Percentiles rank a stretch among this genome's conserved stretches.
These are phyloP conservation scores for Hydrozoanthus gracilis DNA, from an alignment of 92 coral and sea anemone genomes.

Conservation along the genomic window DNA sequence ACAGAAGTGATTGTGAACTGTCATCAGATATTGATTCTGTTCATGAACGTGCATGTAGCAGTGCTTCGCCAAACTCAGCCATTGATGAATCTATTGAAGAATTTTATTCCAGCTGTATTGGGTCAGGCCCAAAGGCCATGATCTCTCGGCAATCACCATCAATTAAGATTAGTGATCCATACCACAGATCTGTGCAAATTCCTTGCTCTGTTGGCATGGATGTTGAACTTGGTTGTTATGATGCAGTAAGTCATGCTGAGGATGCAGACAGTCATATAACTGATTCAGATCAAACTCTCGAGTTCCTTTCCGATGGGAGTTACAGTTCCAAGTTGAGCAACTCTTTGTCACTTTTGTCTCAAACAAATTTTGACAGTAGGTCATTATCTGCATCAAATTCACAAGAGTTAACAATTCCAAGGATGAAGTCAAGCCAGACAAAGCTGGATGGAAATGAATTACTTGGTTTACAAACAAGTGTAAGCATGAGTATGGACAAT, in stretches of 20 bases:
- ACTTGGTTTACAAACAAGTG: too few species aligned
- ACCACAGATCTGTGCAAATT: neutral
- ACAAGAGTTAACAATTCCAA: conserved; percentile 6
- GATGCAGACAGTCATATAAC: neutral
- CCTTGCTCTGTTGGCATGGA: conserved; percentile 6
- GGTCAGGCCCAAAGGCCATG: too few species aligned
- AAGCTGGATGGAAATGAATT: conserved; percentile 19
- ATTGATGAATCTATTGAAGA: too few species aligned
- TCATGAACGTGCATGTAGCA: conserved; percentile 21
- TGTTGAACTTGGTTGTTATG: neutral
- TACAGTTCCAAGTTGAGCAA: too few species aligned
- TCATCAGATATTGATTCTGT: conserved; percentile 60
- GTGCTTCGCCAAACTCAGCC: too few species aligned
- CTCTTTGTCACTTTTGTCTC: neutral
- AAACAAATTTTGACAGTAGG: conserved; percentile 11
- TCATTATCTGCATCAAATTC: neutral
- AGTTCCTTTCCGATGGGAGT: too few species aligned
- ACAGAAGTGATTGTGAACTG: conserved; percentile 65
- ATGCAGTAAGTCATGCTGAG: too few species aligned
- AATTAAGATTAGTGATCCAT: conserved; percentile 8
- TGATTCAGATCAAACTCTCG: too few species aligned
- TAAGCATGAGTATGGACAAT: neutral
- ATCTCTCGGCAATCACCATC: too few species aligned
- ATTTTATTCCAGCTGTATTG: too few species aligned
- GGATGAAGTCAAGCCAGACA: conserved; percentile 50